Evolutionary conservation across 2,113 vertebrate genomes (phyloP).

Genomic region (Protobothrops flavoviridis): DNA sequence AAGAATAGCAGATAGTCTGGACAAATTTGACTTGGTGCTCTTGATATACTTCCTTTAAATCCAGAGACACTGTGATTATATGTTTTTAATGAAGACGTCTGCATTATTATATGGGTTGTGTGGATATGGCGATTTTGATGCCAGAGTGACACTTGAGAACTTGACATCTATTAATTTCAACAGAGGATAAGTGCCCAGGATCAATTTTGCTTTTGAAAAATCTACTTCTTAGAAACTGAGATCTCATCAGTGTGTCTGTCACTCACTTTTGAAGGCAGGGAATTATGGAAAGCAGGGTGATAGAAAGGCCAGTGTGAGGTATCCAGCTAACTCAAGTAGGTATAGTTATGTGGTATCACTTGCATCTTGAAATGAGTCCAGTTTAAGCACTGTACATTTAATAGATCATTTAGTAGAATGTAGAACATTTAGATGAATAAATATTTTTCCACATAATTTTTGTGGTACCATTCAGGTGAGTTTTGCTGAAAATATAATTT

Average conservation of each 20-base stretch:
- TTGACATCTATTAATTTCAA: constrained; percentile 36
- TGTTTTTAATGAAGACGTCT: constrained; percentile 34
- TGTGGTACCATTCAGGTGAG: neutral
- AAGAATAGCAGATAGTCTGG: neutral
- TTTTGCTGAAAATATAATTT: neutral
- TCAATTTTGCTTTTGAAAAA: constrained; percentile 33
- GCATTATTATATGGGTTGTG: neutral
- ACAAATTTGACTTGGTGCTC: constrained; percentile 1
- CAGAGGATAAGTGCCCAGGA: constrained; percentile 27
- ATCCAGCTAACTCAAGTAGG: neutral
- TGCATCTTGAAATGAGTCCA: neutral
- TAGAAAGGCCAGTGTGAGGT: constrained; percentile 4
- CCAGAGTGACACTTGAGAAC: constrained; percentile 11
- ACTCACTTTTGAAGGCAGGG: constrained; percentile 1
- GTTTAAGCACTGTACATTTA: neutral
- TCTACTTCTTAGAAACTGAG: constrained; percentile 19
- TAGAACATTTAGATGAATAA: neutral
- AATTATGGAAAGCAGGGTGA: constrained; percentile 9
- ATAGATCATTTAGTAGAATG: neutral
- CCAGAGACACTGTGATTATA: constrained; percentile 10
- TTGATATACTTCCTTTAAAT: neutral
- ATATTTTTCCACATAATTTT: neutral
- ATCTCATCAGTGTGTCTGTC: constrained; percentile 10
- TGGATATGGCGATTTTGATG: constrained; percentile 16
- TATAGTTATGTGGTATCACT: neutral